Evolutionary conservation across 2,113 vertebrate species (phyloP).

Genomic region (Nymphicus hollandicus): DNA sequence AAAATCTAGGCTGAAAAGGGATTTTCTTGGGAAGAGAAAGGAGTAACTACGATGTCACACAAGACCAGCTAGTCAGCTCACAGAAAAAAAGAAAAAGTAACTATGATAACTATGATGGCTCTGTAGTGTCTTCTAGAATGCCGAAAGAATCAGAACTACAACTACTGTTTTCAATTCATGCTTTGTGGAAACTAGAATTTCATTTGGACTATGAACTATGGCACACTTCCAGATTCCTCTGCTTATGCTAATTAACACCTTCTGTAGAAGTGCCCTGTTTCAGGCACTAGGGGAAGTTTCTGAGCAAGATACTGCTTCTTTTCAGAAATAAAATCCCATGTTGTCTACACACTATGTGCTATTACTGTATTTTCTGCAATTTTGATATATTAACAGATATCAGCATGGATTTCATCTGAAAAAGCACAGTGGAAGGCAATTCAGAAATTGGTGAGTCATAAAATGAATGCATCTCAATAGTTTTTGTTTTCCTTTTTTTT

Average conservation of each 20-base stretch:
- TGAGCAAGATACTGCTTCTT: background rate
- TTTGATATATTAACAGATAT: background rate
- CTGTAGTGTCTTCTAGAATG: background rate
- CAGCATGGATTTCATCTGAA: background rate
- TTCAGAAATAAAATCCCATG: background rate
- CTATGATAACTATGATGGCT: background rate
- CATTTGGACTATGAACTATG: background rate
- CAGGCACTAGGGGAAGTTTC: background rate
- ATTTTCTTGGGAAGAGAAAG: background rate
- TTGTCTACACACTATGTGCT: background rate
- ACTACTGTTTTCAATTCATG: background rate
- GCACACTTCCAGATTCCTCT: background rate
- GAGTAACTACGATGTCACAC: background rate
- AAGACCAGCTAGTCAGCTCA: background rate
- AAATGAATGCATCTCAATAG: background rate
- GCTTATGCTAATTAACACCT: background rate
- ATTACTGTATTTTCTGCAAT: background rate
- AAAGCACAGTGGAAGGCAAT: background rate
- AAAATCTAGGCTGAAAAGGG: background rate
- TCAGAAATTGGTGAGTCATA: background rate
- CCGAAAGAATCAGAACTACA: background rate
- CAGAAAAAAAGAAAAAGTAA: background rate
- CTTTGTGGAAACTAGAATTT: background rate
- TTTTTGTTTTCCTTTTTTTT: background rate
- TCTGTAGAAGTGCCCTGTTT: background rate